These are phyloP conservation scores for Etheostoma spectabile DNA, from an alignment of 2,113 vertebrate genomes.

Conservation along the genomic window DNA sequence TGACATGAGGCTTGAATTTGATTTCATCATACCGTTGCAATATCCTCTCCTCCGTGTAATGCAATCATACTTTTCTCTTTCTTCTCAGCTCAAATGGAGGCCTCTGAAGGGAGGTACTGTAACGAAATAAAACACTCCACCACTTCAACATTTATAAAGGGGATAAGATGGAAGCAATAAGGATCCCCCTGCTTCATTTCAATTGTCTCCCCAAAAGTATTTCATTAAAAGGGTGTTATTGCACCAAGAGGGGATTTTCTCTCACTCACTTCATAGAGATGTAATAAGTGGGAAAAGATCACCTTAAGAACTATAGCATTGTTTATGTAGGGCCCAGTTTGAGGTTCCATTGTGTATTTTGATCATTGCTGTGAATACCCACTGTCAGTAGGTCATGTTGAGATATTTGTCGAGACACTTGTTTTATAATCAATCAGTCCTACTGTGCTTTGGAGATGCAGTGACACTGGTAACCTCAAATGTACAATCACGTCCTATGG, in stretches of 20 bases:
- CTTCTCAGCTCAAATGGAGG: neutral
- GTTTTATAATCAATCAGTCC: too few relatives aligned
- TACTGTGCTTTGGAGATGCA: neutral
- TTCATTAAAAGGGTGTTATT: constrained; percentile 33
- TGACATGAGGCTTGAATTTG: constrained; percentile 35
- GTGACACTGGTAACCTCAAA: neutral
- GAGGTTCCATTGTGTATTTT: neutral
- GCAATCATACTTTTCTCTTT: constrained; percentile 21
- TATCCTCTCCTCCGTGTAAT: constrained; percentile 11
- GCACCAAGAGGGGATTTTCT: neutral
- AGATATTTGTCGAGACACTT: neutral
- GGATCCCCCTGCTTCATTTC: constrained; percentile 13
- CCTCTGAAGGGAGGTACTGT: neutral
- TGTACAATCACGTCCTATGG: neutral
- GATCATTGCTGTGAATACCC: neutral
- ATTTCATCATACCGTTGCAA: constrained; percentile 17
- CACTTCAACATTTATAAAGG: neutral
- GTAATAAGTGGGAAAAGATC: neutral
- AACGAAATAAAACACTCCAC: neutral
- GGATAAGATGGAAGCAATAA: neutral
- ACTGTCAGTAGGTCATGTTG: neutral
- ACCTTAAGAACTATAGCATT: neutral
- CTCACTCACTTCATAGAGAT: neutral
- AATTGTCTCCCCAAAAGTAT: neutral
- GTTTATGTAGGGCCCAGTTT: neutral